Evolutionary conservation across 2,113 vertebrate genomes (phyloP).

Genomic region (Tetrax tetrax): DNA sequence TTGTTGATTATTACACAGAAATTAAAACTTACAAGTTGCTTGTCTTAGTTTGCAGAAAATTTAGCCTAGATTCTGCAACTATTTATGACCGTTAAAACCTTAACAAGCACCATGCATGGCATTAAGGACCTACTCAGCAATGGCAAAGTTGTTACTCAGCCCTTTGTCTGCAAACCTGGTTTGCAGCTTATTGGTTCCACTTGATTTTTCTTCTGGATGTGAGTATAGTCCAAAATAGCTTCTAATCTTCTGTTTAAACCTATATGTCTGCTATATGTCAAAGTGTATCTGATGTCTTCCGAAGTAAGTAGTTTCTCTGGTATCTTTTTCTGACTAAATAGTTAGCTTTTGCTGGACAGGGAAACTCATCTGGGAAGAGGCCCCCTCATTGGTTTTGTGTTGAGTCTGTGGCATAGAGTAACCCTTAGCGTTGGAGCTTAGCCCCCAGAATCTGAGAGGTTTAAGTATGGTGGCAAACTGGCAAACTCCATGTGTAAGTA

Average conservation of each 20-base stretch:
- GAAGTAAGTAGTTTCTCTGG: neutral
- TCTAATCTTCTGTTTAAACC: neutral
- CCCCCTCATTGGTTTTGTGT: neutral
- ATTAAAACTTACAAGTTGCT: neutral
- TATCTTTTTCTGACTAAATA: neutral
- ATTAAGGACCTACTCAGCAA: neutral
- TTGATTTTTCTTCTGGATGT: neutral
- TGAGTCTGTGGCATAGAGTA: neutral
- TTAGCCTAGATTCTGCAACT: neutral
- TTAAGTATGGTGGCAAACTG: neutral
- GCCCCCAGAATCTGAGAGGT: neutral
- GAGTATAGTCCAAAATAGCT: neutral
- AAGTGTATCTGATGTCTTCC: neutral
- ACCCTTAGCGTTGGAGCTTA: neutral
- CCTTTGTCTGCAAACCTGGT: neutral
- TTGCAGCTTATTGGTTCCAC: neutral
- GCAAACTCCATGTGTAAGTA: neutral
- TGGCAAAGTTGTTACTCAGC: neutral
- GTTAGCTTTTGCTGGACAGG: neutral
- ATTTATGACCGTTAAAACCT: neutral
- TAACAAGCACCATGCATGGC: neutral
- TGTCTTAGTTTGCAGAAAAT: neutral
- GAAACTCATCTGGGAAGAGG: neutral
- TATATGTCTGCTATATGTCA: neutral
- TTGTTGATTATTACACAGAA: neutral